phyloP scores from a whole-genome alignment of 2,888 invertebrate species.

The Acholoe squamosa region DNA sequence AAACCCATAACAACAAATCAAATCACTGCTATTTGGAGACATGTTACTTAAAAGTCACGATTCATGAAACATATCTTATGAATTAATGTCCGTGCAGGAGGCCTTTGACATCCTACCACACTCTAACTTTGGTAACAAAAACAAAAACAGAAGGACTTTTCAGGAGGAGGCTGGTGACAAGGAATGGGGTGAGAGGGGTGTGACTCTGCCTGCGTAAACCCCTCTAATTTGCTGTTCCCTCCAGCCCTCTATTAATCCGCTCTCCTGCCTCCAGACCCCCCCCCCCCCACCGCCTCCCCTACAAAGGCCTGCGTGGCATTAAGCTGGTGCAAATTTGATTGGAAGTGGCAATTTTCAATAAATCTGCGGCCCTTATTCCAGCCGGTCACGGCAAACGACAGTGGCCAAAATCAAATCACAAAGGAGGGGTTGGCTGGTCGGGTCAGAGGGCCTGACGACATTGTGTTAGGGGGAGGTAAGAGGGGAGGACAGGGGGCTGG shows the following conservation, averaged over 20 bases:
- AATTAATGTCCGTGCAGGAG: too few species aligned
- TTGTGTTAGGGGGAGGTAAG: slow-evolving; percentile 9
- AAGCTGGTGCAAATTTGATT: slow-evolving; percentile 52
- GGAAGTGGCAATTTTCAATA: slow-evolving; percentile 53
- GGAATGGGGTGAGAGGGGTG: slow-evolving; percentile 2
- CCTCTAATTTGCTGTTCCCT: slow-evolving; percentile 35
- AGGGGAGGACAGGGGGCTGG: background rate
- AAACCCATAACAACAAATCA: too few species aligned
- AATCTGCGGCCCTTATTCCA: slow-evolving; percentile 45
- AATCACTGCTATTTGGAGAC: too few species aligned
- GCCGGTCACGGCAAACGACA: slow-evolving; percentile 47
- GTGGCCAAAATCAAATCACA: slow-evolving; percentile 44
- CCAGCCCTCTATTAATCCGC: slow-evolving; percentile 39
- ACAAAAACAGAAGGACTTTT: too few species aligned
- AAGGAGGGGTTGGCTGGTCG: slow-evolving; percentile 25
- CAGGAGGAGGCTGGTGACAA: background rate
- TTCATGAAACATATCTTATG: too few species aligned
- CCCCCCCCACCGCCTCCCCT: background rate
- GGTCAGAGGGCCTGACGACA: background rate
- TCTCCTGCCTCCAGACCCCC: slow-evolving; percentile 5
- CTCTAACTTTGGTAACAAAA: too few species aligned
- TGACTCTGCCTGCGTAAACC: background rate
- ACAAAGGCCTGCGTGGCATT: slow-evolving; percentile 12
- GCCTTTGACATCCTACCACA: too few species aligned
- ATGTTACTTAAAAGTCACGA: too few species aligned